Conservation (phyloP, 2,113 vertebrate species). For the Furnarius figulus region DNA sequence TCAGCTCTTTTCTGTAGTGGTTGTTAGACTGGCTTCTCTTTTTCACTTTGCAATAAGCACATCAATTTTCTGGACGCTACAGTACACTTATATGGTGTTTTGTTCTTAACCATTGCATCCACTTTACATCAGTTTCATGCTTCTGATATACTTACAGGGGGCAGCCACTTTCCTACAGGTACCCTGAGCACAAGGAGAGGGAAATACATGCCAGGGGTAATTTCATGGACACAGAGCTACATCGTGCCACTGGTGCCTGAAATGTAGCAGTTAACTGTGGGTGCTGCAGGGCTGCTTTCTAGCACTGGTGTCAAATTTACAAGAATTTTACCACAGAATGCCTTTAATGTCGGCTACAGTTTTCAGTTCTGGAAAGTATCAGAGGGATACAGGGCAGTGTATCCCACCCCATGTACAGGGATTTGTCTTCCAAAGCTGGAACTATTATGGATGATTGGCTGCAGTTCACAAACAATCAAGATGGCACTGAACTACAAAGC, state of each 20-base stretch:
- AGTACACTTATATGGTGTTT: background rate
- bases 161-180: background rate
- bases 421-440: background rate
- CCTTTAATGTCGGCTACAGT: conserved; percentile 18
- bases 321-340: conserved; percentile 47
- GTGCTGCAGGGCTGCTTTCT: conserved; percentile 22
- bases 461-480: background rate
- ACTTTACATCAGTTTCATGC: background rate
- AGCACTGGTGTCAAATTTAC: conserved; percentile 38
- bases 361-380: conserved; percentile 43
- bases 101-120: background rate
- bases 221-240: background rate
- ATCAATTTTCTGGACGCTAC: background rate
- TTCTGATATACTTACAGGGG: background rate
- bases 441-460: background rate
- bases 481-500: background rate
- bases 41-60: background rate
- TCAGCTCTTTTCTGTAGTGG: background rate
- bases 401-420: background rate
- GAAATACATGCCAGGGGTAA: background rate
- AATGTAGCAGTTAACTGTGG: background rate
- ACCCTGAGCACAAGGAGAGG: background rate
- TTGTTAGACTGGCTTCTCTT: background rate
- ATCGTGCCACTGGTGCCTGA: background rate
- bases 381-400: background rate